phyloP scores from a whole-genome alignment of 2,113 vertebrate genomes.

The Anseranas semipalmata region DNA sequence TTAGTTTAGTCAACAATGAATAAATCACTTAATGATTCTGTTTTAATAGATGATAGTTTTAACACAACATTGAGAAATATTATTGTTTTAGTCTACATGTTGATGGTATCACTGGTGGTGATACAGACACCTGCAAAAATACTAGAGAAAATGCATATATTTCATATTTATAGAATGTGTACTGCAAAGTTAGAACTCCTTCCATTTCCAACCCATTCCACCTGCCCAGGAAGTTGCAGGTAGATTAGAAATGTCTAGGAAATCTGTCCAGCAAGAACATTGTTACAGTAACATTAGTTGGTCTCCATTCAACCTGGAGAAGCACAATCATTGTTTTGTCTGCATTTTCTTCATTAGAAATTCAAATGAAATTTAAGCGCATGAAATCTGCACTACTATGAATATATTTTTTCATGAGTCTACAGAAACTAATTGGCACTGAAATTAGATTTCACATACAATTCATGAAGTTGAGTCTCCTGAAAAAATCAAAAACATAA shows the following conservation, averaged over 20 bases:
- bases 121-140: background rate
- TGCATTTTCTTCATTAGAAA: background rate
- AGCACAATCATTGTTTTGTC: background rate
- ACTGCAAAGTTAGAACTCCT: background rate
- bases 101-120: background rate
- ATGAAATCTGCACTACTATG: slow-evolving; percentile 2
- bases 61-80: background rate
- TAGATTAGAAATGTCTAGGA: background rate
- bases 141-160: background rate
- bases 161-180: background rate
- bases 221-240: background rate
- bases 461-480: background rate
- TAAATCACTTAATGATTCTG: background rate
- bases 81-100: background rate
- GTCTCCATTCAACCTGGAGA: background rate
- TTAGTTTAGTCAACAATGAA: background rate
- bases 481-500: background rate
- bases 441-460: slow-evolving; percentile 8
- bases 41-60: background rate
- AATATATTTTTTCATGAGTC: slow-evolving; percentile 38
- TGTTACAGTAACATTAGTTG: background rate
- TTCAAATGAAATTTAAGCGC: slow-evolving; percentile 21
- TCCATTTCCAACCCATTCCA: background rate
- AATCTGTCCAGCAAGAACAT: background rate
- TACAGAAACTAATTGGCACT: background rate